Evolutionary conservation across 92 coral and sea anemone genomes (phyloP), one percentile per base, ranked within the genome.

Genomic region (Zoanthus sociatus): DNA sequence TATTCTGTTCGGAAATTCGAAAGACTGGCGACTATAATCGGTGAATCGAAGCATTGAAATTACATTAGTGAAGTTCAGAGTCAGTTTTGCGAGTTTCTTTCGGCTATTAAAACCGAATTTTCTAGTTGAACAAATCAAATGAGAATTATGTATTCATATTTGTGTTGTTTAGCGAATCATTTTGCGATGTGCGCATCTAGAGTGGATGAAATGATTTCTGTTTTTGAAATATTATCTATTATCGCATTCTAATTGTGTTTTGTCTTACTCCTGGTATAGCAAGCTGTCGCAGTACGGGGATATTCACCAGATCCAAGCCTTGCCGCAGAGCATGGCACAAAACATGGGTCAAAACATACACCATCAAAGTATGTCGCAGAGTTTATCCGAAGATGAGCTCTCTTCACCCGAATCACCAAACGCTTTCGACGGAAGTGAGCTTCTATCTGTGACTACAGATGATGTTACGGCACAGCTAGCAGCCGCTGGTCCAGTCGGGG

Each of bases 401-500:
- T 97, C 99, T 68, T 97, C 99, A 31, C 99, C 99, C 42, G 99
- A 97, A 87, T 97, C 99, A 5, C 91, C 97, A 55, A 94, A 95
- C 51, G 96, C 94, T 92, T 98, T 95, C 82, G 98, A 97, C 26
- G 91, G 95, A 47, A 98, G 94, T 88, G 94, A 95, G 15, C 90
- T 97, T n/a, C 89, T 81, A 79, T 86, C 98, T 26, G 88, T 96
- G 7, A 95, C 92, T 50, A 85, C 91, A 26, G 99, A 97, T 91
- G 98, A 95, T 76, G 98, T 97, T 50, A 97, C 99, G 32, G 98
- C 98, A 0, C 99, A 97, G 84, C 91, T 97, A 14, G 99, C 99
- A 15, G 99, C 99, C 11, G 98, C 99, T 0, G 99, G 99, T 17
- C 99, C 98, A 0, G 95, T 97, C 12, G 99, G 99, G 12, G 99